Evolutionary conservation across 2,888 invertebrate species (phyloP), one percentile per base, ranked within the genome.

Genomic region (Pammene fasciana): DNA sequence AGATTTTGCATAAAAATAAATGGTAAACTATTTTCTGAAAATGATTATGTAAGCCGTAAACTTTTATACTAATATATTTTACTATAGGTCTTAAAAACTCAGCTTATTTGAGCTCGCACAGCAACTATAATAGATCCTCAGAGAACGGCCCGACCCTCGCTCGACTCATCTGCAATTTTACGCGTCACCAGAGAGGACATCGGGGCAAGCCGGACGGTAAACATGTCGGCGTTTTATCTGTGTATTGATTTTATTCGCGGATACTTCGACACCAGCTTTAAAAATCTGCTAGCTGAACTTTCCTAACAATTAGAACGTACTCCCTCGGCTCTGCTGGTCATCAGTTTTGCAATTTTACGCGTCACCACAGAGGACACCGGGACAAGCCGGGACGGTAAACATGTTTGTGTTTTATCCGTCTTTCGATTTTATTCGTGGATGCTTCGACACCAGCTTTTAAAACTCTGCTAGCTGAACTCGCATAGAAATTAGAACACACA

Each of bases 281-380:
- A n/a, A n/a, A n/a, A n/a, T n/a, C n/a, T n/a, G n/a, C n/a, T n/a
- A n/a, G n/a, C n/a, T n/a, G n/a, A n/a, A n/a, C n/a, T n/a, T n/a
- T n/a, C n/a, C n/a, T n/a, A n/a, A n/a, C n/a, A n/a, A n/a, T n/a
- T n/a, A n/a, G n/a, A n/a, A n/a, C n/a, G n/a, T n/a, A n/a, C 1
- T 14, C 38, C 11, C 26, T 18, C 56, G 45, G 14, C 36, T 54
- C 45, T n/a, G n/a, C n/a, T n/a, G n/a, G n/a, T n/a, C n/a, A 61
- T 67, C 60, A n/a, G n/a, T n/a, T n/a, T n/a, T 60, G 54, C 60
- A 67, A 67, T 67, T 67, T 67, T 18, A 60, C 67, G 67, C 54
- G 60, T 67, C 67, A 61, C 45, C 54, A 60, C 16, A 45, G 36
- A 57, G 46, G 34, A 36, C 8, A 16, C 8, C 16, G 16, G 48